Evolutionary conservation across 2,888 invertebrate species (phyloP).

Genomic region (Clepsis dumicolana): DNA sequence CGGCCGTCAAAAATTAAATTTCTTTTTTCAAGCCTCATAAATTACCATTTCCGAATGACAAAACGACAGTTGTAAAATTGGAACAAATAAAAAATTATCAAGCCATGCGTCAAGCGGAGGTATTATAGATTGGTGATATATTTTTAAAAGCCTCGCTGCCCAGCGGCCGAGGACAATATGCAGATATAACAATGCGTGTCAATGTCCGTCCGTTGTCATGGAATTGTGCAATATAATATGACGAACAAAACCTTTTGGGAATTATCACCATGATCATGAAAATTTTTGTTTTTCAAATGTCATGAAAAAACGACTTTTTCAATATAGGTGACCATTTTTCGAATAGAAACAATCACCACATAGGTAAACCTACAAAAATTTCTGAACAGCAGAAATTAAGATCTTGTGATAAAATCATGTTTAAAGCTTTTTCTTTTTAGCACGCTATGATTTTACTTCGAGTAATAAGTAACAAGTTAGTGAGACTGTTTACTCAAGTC

Average conservation of each 20-base stretch:
- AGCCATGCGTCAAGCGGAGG: slow-evolving; percentile 11
- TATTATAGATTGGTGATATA: slow-evolving; percentile 26
- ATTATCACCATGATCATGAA: too few species aligned
- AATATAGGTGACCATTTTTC: too few species aligned
- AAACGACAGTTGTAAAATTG: slow-evolving; percentile 26
- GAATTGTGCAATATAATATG: slow-evolving; percentile 3
- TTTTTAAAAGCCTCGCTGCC: slow-evolving; percentile 24
- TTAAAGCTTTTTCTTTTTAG: too few species aligned
- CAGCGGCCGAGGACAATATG: slow-evolving; percentile 24
- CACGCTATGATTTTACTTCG: too few species aligned
- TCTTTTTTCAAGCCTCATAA: background rate
- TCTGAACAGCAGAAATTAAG: too few species aligned
- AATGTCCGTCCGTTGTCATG: slow-evolving; percentile 24
- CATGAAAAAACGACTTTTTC: too few species aligned
- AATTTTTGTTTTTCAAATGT: too few species aligned
- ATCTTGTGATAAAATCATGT: too few species aligned
- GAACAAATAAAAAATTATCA: slow-evolving; percentile 34
- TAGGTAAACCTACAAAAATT: too few species aligned
- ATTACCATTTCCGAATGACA: background rate
- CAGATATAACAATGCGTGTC: slow-evolving; percentile 35
- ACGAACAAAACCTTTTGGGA: slow-evolving; percentile 4
- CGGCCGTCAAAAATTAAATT: background rate
- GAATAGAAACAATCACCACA: too few species aligned
- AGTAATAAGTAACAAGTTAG: too few species aligned
- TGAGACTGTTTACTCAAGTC: too few species aligned